Evolutionary conservation across 2,888 invertebrate genomes (phyloP), one percentile per base, ranked within the genome.

Genomic region (Diarsia brunnea): DNA sequence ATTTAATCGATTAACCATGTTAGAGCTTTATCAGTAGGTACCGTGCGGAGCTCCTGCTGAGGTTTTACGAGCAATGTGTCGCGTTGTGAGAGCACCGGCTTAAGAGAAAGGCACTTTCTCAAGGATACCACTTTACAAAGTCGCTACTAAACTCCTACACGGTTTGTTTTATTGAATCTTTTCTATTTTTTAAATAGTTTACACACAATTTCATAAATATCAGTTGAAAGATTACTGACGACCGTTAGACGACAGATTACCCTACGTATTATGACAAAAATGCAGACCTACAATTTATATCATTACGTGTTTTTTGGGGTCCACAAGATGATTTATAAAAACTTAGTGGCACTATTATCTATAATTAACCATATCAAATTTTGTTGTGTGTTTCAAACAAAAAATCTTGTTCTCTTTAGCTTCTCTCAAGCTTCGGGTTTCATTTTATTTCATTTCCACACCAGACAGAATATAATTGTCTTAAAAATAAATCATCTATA

Each of bases 31-130:
- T 82, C 82, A 76, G 71, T 47, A 43, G 69, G 63, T 72, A 66
- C 49, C 38, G 58, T 67, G 51, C 70, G 72, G 78, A 86, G 86
- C 90, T 87, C 90, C 90, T 90, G 84, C 78, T 73, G 77, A 81
- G 78, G 38, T 88, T 89, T 89, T 89, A 89, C 73, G 88, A 87
- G 90, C 90, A 90, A 90, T 82, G 78, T 80, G 71, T 76, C 80
- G 65, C 73, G 77, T 74, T 84, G 84, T 74, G 77, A 80, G 79
- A 84, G 82, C 81, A 72, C 70, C 72, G 73, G 73, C 81, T 87
- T 83, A 75, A 79, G 70, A 79, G 72, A 82, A 81, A 79, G 86
- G 87, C 76, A 78, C 84, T 86, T 84, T 75, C 81, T 74, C 78
- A 67, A 71, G 71, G 66, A 78, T 75, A 78, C 67, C 69, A 73